Conservation (phyloP, 2,888 invertebrate genomes). For the Keiferia lycopersicella region DNA sequence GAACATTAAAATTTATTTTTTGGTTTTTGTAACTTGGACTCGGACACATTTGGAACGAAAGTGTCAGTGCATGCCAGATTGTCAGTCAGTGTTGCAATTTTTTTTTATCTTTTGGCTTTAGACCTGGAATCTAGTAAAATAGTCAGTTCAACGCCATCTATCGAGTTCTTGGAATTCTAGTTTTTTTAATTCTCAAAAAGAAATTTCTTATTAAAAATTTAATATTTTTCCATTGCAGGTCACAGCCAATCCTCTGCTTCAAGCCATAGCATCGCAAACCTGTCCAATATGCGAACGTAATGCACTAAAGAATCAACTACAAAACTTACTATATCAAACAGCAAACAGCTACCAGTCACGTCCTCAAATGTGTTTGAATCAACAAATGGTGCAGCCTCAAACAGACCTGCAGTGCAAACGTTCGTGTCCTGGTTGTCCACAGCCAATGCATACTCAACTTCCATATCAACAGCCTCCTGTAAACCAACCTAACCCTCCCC, state of each 20-base stretch:
- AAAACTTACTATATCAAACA: conserved; percentile 21
- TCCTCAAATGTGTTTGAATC: conserved; percentile 36
- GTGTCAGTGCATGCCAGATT: too few species aligned
- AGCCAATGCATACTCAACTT: background rate
- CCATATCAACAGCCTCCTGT: background rate
- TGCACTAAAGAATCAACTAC: conserved; percentile 10
- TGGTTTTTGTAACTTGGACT: too few species aligned
- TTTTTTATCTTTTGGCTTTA: too few species aligned
- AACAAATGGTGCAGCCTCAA: conserved; percentile 34
- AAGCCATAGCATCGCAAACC: conserved; percentile 34
- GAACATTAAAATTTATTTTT: too few species aligned
- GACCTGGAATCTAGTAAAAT: too few species aligned
- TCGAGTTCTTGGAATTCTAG: too few species aligned
- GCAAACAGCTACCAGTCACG: conserved; percentile 42
- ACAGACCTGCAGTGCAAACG: background rate
- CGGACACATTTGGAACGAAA: too few species aligned
- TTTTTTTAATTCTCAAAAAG: too few species aligned
- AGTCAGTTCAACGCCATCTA: too few species aligned
- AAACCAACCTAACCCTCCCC: conserved; percentile 9
- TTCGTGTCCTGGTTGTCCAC: background rate
- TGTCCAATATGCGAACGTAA: conserved; percentile 33
- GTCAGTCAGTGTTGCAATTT: too few species aligned
- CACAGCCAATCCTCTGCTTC: conserved; percentile 45
- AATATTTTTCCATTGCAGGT: conserved; percentile 49
- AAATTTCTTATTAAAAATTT: background rate